Base-by-base conservation (phyloP, 2,888 invertebrate species). In the Sinohyriopsis cumingii region DNA sequence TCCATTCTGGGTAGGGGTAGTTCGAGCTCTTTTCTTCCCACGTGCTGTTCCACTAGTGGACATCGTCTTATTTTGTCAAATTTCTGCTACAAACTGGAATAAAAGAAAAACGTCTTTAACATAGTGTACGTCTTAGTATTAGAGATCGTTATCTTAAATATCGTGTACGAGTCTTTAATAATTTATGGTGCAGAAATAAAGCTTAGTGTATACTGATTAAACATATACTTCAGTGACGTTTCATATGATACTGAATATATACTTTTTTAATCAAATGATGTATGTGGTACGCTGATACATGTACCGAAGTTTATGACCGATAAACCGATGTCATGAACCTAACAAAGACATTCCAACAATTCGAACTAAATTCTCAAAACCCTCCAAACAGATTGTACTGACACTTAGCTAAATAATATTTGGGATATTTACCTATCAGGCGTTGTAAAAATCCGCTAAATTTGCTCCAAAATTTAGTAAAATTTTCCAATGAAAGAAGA, bases 271-370 rank as follows among this genome's bases (percentile, higher is more conserved):
- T 57, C 9, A 57, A 57, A 12, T 12, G 24, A 57, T 24, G 5
- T 20, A 57, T 57, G n/a, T 57, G 9, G 24, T 22, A 9, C 24
- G 57, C 20, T 57, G 57, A 57, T 22, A 24, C 24, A n/a, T 57
- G 57, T 22, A 57, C 9, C 57, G 15, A 57, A 22, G 20, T 25
- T 25, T 25, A 28, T 25, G 25, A 60, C n/a, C 60, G 28, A 25
- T 28, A 60, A 60, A 60, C 25, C 60, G 59, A 56, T 56, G 63
- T 63, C 24, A 59, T 59, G 60, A 59, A 59, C 45, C 61, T 74
- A 78, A 78, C 78, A 78, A 78, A 78, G 78, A 78, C 71, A 60
- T 72, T 74, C 69, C 63, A 70, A 25, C 57, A 63, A 73, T 65
- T 68, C 69, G 65, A 61, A 20, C n/a, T 19, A 61, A 68, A 74